These are phyloP conservation scores for Labeo calbasu DNA, from an alignment of 2,797 vertebrate genomes.

Conservation along the genomic window DNA sequence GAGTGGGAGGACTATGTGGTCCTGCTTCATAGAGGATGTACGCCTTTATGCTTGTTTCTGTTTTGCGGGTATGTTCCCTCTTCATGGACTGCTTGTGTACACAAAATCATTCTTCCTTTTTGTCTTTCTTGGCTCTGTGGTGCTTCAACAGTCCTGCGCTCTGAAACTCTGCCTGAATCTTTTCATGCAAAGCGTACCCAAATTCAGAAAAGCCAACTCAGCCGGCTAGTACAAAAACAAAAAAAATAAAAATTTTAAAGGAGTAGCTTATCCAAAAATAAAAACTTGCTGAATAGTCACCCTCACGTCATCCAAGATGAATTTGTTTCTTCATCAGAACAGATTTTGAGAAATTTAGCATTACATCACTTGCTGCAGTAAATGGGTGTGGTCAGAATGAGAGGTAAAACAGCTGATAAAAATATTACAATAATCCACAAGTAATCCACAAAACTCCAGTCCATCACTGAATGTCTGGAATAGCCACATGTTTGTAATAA, in stretches of 20 bases:
- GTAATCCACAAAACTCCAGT: not conserved
- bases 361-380: not conserved
- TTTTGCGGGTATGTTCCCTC: constrained; percentile 12
- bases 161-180: constrained; percentile 6
- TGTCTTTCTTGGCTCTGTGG: not conserved
- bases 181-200: constrained; percentile 40
- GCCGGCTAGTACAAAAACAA: not conserved
- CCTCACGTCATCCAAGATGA: not conserved
- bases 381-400: not conserved
- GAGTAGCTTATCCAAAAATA: not conserved
- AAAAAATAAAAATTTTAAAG: not conserved
- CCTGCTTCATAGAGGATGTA: constrained; percentile 18
- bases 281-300: not conserved
- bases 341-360: not conserved
- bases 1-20: constrained; percentile 32
- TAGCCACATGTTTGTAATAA: not conserved
- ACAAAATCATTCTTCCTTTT: not conserved
- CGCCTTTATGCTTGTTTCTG: constrained; percentile 24
- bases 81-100: constrained; percentile 20
- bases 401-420: not conserved
- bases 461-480: not conserved
- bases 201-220: constrained; percentile 11
- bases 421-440: not conserved
- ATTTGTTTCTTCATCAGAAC: not conserved
- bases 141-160: not conserved